Evolutionary conservation across 92 coral and sea anemone genomes (phyloP).

Genomic region (Zoanthus gigantus): DNA sequence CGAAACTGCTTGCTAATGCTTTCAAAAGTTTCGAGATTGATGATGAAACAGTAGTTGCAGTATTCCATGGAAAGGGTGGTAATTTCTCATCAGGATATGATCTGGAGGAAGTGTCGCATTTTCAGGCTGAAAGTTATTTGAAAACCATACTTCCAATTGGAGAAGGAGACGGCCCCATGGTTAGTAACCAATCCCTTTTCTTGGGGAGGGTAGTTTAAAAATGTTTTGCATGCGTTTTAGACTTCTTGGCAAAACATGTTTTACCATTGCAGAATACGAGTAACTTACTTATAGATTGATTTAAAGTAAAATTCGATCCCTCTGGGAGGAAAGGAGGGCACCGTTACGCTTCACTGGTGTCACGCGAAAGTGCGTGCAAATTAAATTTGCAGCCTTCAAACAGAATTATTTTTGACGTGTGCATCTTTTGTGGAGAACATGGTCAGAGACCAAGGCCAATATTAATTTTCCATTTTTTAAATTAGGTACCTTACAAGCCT

Average conservation of each 20-base stretch:
- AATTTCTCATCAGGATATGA: constrained; percentile 86
- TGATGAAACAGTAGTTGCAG: constrained; percentile 73
- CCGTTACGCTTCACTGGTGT: neutral
- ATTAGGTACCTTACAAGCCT: too few species aligned
- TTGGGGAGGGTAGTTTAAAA: neutral
- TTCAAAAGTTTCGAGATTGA: constrained; percentile 82
- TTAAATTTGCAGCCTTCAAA: too few species aligned
- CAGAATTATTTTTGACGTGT: too few species aligned
- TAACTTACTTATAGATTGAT: too few species aligned
- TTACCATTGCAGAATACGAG: too few species aligned
- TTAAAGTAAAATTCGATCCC: too few species aligned
- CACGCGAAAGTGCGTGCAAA: neutral
- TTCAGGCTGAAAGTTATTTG: constrained; percentile 66
- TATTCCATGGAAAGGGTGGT: constrained; percentile 80
- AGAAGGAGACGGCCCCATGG: constrained; percentile 91
- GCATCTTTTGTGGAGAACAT: too few species aligned
- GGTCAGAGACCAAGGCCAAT: too few species aligned
- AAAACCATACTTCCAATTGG: constrained; percentile 68
- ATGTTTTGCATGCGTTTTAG: too few species aligned
- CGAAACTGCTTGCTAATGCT: constrained; percentile 70
- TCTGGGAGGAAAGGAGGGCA: neutral
- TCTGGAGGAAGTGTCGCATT: constrained; percentile 73
- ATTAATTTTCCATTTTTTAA: too few species aligned
- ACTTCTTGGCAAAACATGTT: too few species aligned
- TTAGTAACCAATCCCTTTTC: constrained; percentile 37